Evolutionary conservation across 2,888 invertebrate genomes (phyloP).

Genomic region (Cephus sareptanus): DNA sequence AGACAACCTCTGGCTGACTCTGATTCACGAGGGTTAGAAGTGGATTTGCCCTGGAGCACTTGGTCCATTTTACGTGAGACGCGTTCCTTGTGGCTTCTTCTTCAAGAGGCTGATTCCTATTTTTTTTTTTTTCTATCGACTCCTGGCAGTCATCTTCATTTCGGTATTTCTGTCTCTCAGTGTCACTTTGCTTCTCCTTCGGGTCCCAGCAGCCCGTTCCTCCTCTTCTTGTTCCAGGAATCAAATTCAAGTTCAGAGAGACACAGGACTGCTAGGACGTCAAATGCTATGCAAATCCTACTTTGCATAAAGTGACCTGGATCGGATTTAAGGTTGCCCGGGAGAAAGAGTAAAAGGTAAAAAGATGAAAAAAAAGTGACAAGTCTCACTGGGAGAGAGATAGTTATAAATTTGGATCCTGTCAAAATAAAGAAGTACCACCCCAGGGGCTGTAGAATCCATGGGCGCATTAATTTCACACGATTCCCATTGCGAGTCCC

Average conservation of each 20-base stretch:
- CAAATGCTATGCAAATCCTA: constrained; percentile 45
- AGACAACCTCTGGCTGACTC: neutral
- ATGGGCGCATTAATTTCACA: constrained; percentile 37
- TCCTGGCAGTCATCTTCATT: neutral
- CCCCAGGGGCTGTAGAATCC: constrained; percentile 30
- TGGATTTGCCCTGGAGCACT: neutral
- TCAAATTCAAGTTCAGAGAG: neutral
- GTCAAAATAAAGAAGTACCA: constrained; percentile 47
- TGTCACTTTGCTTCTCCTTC: neutral
- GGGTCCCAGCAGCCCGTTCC: neutral
- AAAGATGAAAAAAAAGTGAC: neutral
- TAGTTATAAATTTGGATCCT: constrained; percentile 45
- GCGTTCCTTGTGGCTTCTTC: neutral
- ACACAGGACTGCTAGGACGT: constrained; percentile 11
- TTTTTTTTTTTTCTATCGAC: neutral
- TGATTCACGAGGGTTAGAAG: neutral
- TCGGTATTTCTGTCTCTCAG: neutral
- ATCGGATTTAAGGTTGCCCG: constrained; percentile 45
- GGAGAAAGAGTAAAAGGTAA: constrained; percentile 25
- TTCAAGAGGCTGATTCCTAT: neutral
- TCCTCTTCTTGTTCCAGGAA: neutral
- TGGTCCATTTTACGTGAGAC: neutral
- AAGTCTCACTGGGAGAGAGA: neutral
- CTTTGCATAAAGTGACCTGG: constrained; percentile 54
- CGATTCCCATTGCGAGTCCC: neutral